Base-by-base conservation (phyloP, 2,888 invertebrate species). In the Tiliacea aurago region DNA sequence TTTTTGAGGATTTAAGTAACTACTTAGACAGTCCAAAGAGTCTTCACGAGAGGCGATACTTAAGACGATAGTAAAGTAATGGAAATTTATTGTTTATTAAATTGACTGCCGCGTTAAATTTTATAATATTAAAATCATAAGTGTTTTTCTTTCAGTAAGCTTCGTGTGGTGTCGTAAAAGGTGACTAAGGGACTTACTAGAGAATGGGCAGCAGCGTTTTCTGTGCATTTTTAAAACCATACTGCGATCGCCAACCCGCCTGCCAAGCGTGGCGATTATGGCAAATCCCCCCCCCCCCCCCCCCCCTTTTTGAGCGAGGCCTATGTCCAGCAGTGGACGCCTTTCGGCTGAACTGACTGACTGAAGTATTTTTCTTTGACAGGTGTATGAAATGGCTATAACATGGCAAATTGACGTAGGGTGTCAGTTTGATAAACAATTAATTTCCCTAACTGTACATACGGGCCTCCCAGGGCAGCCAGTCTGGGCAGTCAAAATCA, bases 1-100 rank as follows among this genome's bases (percentile, higher is more conserved):
- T 62, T 62, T 62, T 43, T 18, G 61, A 62, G 41, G 23, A 43
- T 43, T n/a, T 61, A 61, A 41, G 23, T 62, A 43, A 23, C 18
- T 23, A 43, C 43, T 18, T 23, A 61, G 18, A 43, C 18, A 18
- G 23, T 18, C 43, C 23, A 62, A 62, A 23, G 43, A 23, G 23
- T 41, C 18, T 62, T 43, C 43, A 61, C 23, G 18, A 37, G 7
- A 10, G 11, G 20, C 5, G 10, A 23, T 23, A 61, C 61, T 23
- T 43, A 18, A 6, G 10, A 23, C 13, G 11, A 51, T 51, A 11
- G 11, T n/a, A n/a, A 61, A n/a, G 5, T 13, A 15, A n/a, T n/a
- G 59, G 9, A n/a, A 59, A 37, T 20, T 20, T n/a, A 7, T 20
- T n/a, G 11, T 37, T 13, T n/a, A 58, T 9, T 4, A 58, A 58